These are phyloP conservation scores for Neelides folsomi DNA, from an alignment of 2,888 invertebrate species.

Conservation along the genomic window DNA sequence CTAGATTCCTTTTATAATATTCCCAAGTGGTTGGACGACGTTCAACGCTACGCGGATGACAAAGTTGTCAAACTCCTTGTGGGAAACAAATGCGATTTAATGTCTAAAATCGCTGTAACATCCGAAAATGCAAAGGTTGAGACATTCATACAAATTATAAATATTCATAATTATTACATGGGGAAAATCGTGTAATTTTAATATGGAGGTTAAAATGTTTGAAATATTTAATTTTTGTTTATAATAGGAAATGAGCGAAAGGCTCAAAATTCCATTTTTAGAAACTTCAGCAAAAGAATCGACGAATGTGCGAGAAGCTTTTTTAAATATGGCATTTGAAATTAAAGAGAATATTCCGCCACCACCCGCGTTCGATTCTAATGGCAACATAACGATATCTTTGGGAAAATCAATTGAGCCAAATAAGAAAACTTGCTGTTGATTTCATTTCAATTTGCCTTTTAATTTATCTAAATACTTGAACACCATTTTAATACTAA, in stretches of 20 bases:
- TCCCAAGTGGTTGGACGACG: conserved; percentile 99
- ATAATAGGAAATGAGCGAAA: conserved; percentile 88
- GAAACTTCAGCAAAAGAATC: conserved; percentile 99
- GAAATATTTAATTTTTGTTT: not conserved
- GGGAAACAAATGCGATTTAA: conserved; percentile 97
- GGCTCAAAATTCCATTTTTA: conserved; percentile 94
- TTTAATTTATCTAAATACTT: too few species aligned
- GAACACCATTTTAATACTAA: too few species aligned
- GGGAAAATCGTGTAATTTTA: too few species aligned
- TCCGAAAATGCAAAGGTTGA: conserved; percentile 91
- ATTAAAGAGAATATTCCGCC: conserved; percentile 98
- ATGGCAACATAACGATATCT: too few species aligned
- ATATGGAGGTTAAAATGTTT: too few species aligned
- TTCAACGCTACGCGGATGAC: conserved; percentile 98
- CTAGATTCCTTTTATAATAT: conserved; percentile 99
- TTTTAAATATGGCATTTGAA: conserved; percentile 98
- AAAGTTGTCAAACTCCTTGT: conserved; percentile 98
- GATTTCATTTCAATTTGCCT: too few species aligned
- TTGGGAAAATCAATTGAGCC: too few species aligned
- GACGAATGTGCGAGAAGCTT: conserved; percentile 95
- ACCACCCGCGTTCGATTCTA: conserved; percentile 35
- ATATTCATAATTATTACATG: too few species aligned
- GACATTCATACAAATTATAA: not conserved
- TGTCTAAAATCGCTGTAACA: conserved; percentile 95
- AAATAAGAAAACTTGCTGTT: too few species aligned